phyloP scores from a whole-genome alignment of 2,888 invertebrate genomes.

The Leptogaster cylindrica region DNA sequence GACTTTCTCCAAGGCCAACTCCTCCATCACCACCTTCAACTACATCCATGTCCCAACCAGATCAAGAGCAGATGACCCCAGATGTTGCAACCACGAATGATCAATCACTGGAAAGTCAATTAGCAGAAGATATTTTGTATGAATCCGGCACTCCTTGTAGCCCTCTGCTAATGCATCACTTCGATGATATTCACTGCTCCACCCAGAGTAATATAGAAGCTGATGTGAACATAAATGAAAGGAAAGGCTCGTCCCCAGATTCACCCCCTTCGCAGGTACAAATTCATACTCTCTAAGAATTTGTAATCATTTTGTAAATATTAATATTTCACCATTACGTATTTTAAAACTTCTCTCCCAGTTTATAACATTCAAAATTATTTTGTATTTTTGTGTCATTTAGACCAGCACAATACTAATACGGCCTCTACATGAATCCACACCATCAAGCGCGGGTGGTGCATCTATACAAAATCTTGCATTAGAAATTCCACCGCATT shows the following conservation, averaged over 20 bases:
- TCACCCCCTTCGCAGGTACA: slow-evolving; percentile 61
- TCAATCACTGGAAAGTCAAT: slow-evolving; percentile 58
- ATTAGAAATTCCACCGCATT: slow-evolving; percentile 51
- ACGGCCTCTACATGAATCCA: slow-evolving; percentile 59
- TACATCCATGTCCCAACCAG: slow-evolving; percentile 59
- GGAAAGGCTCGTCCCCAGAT: slow-evolving; percentile 59
- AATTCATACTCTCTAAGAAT: background rate
- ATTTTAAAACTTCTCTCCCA: slow-evolving; percentile 1
- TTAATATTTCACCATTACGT: slow-evolving; percentile 20
- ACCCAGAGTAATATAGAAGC: slow-evolving; percentile 46
- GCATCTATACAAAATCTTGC: slow-evolving; percentile 58
- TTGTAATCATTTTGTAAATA: background rate
- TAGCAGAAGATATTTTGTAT: slow-evolving; percentile 58
- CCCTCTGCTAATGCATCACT: slow-evolving; percentile 39
- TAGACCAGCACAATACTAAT: slow-evolving; percentile 61
- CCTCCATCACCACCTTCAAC: slow-evolving; percentile 64
- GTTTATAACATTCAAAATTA: slow-evolving; percentile 18
- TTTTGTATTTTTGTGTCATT: slow-evolving; percentile 34
- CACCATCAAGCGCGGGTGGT: slow-evolving; percentile 56
- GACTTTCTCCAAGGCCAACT: slow-evolving; percentile 69
- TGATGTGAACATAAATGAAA: slow-evolving; percentile 51
- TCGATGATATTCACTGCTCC: slow-evolving; percentile 43
- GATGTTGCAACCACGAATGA: slow-evolving; percentile 55
- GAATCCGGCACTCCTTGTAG: slow-evolving; percentile 51
- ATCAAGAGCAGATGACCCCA: slow-evolving; percentile 53